phyloP scores from a whole-genome alignment of 2,888 invertebrate species.

The Leistus spinibarbis region DNA sequence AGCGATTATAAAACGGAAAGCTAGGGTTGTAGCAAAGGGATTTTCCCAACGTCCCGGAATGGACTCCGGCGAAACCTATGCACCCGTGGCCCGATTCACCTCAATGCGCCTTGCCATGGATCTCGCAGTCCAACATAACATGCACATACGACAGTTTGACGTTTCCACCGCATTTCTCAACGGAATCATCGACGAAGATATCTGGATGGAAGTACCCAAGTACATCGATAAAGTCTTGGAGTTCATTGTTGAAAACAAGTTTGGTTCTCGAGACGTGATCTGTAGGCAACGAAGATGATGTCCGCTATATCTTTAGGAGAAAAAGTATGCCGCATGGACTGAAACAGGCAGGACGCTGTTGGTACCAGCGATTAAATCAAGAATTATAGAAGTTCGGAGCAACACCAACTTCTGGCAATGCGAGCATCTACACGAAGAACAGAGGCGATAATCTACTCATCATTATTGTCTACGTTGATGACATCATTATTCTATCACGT shows the following conservation, averaged over 20 bases:
- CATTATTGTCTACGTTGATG: slow-evolving; percentile 3
- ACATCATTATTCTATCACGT: background rate
- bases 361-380: background rate
- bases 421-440: slow-evolving; percentile 2
- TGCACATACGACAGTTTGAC: slow-evolving; percentile 22
- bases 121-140: slow-evolving; percentile 24
- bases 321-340: background rate
- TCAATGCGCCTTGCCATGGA: slow-evolving; percentile 39
- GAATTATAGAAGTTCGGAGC: background rate
- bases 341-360: slow-evolving; percentile 9
- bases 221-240: background rate
- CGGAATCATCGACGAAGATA: slow-evolving; percentile 17
- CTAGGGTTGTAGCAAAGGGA: slow-evolving; percentile 41
- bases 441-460: slow-evolving; percentile 4
- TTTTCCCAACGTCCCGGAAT: slow-evolving; percentile 39
- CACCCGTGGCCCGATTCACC: slow-evolving; percentile 39
- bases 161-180: slow-evolving; percentile 36
- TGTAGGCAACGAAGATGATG: background rate
- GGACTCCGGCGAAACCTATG: no score
- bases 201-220: slow-evolving; percentile 7
- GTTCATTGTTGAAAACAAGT: background rate
- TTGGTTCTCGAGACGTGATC: background rate
- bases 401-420: background rate
- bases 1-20: slow-evolving; percentile 26
- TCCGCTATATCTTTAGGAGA: background rate